Base-by-base conservation (phyloP, 2,888 invertebrate species). In the Opisthograptis luteolata region DNA sequence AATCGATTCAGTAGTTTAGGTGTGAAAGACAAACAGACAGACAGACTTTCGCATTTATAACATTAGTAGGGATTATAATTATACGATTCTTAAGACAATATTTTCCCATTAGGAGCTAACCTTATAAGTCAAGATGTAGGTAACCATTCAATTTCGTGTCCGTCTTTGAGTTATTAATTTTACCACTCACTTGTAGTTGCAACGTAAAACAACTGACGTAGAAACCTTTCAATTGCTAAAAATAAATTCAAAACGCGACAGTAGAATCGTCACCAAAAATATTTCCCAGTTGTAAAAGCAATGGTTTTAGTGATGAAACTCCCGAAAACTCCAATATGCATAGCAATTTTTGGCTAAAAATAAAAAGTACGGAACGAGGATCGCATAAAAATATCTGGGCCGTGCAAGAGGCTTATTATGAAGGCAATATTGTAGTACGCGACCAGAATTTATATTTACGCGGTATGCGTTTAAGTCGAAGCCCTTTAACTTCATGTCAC, bases 371-470 rank as follows among this genome's bases (percentile, higher is more conserved):
- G 64, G 68, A 69, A 78, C 77, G 75, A 68, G 72, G 58, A 63
- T 64, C 60, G 77, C 80, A 81, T 80, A 76, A 77, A 73, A 76
- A 78, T 72, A 64, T 64, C 67, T 65, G 55, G 57, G 57, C 46
- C 60, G 56, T 55, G 63, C 64, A 61, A 70, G 70, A 70, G 76
- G 77, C 79, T 82, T 83, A 82, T 84, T 82, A 82, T 77, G 73
- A 75, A 80, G 79, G 81, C 82, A 81, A 81, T 84, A 81, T 81
- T 78, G 73, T 66, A 68, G 73, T 66, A 80, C 79, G 76, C 72
- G 70, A 52, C 52, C 59, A 55, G 84, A 82, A 85, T 86, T 77
- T 74, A 73, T 81, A 81, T 80, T 79, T 70, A 68, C 66, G 54
- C 64, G 58, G 61, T 58, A 68, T 70, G 66, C 63, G 66, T 64